phyloP scores from a whole-genome alignment of 2,797 vertebrate species.

The Myiothlypis coronata region DNA sequence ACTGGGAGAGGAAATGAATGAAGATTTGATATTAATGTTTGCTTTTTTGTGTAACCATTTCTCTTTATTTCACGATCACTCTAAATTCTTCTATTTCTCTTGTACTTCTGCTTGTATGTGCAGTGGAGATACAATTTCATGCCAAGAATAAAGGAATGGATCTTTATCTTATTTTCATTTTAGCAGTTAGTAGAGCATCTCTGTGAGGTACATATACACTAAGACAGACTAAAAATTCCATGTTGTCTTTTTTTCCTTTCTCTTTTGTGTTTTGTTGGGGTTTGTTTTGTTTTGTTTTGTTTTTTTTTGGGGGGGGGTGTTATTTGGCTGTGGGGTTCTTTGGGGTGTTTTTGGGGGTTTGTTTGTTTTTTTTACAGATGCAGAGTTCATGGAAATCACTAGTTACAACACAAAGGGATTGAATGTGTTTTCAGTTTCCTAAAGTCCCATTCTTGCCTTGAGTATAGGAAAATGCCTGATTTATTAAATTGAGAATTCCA shows the following conservation, averaged over 20 bases:
- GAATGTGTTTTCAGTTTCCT: background rate
- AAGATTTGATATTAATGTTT: background rate
- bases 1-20: background rate
- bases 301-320: background rate
- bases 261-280: too few relatives aligned
- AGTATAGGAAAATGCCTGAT: background rate
- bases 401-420: background rate
- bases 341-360: background rate
- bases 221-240: background rate
- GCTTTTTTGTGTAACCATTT: background rate
- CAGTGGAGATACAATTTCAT: background rate
- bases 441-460: background rate
- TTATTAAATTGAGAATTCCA: background rate
- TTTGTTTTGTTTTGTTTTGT: background rate
- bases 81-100: background rate
- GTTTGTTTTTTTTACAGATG: background rate
- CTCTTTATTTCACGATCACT: background rate
- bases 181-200: background rate
- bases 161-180: background rate
- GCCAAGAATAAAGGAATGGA: background rate
- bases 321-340: background rate
- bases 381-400: background rate
- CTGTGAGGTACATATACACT: background rate
- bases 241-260: rapidly evolving
- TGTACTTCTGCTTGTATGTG: background rate